phyloP scores from a whole-genome alignment of 2,113 vertebrate genomes.

The Triplophysa dalaica region DNA sequence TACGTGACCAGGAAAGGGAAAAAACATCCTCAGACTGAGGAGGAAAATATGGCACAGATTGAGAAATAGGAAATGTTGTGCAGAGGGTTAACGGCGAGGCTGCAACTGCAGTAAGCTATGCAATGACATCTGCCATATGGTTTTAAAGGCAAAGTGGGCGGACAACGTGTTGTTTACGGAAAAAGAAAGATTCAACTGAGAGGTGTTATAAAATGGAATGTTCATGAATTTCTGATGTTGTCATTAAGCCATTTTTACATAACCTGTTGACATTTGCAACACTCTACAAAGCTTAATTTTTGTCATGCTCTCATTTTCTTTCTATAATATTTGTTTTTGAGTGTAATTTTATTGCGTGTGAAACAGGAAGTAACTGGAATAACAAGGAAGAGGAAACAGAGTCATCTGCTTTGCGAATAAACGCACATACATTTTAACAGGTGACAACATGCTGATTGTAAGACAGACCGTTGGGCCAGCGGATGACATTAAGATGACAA shows the following conservation, averaged over 20 bases:
- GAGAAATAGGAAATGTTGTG: slow-evolving; percentile 1
- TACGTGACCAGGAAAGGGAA: slow-evolving; percentile 48
- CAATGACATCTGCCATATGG: background rate
- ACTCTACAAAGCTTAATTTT: background rate
- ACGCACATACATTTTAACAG: slow-evolving; percentile 38
- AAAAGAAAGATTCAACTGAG: background rate
- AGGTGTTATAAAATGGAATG: background rate
- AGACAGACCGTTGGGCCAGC: background rate
- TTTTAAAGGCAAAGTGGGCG: background rate
- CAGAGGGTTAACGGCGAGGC: background rate
- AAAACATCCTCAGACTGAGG: slow-evolving; percentile 21
- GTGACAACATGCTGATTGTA: slow-evolving; percentile 23
- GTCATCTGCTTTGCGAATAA: slow-evolving; percentile 33
- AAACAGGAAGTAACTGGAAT: slow-evolving; percentile 62
- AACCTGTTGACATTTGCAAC: background rate
- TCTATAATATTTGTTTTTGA: slow-evolving; percentile 19
- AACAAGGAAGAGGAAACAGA: slow-evolving; percentile 59
- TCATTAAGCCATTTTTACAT: background rate
- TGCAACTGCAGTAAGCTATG: background rate
- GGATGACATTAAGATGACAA: background rate
- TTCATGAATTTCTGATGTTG: background rate
- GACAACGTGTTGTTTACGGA: background rate
- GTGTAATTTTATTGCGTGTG: slow-evolving; percentile 44
- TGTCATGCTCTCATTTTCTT: slow-evolving; percentile 4
- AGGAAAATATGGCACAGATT: slow-evolving; percentile 16